phyloP scores from a whole-genome alignment of 1,140 invertebrate species.

The Anastatus disparis region DNA sequence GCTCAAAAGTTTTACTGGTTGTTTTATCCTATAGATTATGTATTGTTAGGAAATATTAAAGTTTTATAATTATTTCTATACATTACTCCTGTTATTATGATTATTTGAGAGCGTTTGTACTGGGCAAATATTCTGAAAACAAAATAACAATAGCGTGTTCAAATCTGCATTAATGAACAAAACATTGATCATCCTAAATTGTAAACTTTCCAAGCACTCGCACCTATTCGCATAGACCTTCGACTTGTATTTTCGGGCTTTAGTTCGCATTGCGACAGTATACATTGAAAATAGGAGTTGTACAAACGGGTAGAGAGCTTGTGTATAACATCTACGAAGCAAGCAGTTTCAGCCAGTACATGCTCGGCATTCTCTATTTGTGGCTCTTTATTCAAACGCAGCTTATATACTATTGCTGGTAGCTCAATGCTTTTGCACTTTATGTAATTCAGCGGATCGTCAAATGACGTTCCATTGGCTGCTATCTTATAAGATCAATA shows the following conservation, averaged over 20 bases:
- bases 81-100: too few species aligned
- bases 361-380: neutral
- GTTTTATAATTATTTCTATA: too few species aligned
- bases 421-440: too few species aligned
- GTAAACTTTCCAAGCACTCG: neutral
- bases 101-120: too few species aligned
- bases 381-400: neutral
- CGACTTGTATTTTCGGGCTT: conserved; percentile 6
- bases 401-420: neutral
- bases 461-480: conserved; percentile 4
- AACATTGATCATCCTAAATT: conserved; percentile 19
- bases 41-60: too few species aligned
- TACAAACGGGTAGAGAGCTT: neutral
- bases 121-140: too few species aligned
- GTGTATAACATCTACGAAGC: neutral
- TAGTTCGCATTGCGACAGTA: neutral
- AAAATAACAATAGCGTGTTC: neutral
- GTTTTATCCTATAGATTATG: too few species aligned
- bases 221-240: neutral
- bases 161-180: neutral
- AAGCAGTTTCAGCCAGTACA: neutral
- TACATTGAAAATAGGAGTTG: neutral
- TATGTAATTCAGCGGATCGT: too few species aligned
- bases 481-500: too few species aligned
- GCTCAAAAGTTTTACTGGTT: too few species aligned